Base-by-base conservation (phyloP, 2,113 vertebrate genomes). In the Rhinichthys klamathensis region DNA sequence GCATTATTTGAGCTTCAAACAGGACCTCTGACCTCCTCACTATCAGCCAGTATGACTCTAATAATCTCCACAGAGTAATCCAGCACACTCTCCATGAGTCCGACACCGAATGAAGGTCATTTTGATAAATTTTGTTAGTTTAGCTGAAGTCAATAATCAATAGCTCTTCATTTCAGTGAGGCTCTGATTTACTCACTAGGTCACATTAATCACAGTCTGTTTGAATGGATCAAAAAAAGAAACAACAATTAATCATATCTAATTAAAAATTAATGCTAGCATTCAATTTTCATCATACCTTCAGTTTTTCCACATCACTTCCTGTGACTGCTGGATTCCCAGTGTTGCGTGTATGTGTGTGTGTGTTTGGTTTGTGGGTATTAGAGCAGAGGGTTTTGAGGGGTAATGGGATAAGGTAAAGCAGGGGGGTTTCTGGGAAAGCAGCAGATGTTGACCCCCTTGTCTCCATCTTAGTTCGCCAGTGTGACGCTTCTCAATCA, bases 391-490 rank as follows among this genome's bases (percentile, higher is more conserved):
- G 38, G 65, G 13, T 46, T 74, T 69, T n/a, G 74, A 78, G 72
- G 27, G 80, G 70, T 75, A 78, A 46, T 81, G 63, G 74, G 67
- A 79, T 74, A 56, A 72, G 13, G 82, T 27, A 61, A 63, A 54
- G 21, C 60, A 51, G 69, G 74, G 87, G 87, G 89, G 89, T 83
- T 89, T 91, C 90, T 94, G 92, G 91, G 92, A 94, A 93, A 93
- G 91, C 65, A 93, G 90, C 95, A 94, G 93, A 94, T 95, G 95
- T 91, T 91, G 88, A 90, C 90, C 89, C 86, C 80, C 87, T 80
- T 77, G 44, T 81, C 56, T 86, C 60, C 58, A 79, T 75, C 82
- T 72, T 77, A 81, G 77, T 91, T 92, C 83, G 90, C 93, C 92
- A 91, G 63, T 49, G 80, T 89, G 87, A 85, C 21, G 85, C 90